Conservation (phyloP, 2,113 vertebrate species). For the Mungos mungo region DNA sequence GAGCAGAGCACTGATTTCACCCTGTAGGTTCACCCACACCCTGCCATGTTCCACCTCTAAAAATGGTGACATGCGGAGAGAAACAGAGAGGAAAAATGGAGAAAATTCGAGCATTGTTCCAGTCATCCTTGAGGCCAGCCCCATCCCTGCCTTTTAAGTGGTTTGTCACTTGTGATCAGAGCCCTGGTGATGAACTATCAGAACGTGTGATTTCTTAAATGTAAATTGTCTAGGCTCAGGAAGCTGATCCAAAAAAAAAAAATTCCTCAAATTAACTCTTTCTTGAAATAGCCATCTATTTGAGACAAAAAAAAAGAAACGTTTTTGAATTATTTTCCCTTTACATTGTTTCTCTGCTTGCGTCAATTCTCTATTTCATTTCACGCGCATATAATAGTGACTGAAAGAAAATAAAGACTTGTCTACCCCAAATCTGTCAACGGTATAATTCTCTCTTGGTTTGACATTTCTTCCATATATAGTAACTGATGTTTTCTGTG, state of each 20-base stretch:
- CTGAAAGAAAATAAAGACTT: conserved; percentile 36
- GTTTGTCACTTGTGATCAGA: neutral
- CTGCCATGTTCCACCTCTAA: neutral
- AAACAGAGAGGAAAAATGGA: neutral
- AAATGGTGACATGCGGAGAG: neutral
- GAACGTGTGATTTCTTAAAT: neutral
- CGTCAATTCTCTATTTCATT: neutral
- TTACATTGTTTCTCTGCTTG: neutral
- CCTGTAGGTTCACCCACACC: neutral
- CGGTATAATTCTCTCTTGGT: neutral
- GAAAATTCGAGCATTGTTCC: neutral
- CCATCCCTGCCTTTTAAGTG: neutral
- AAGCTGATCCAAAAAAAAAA: neutral
- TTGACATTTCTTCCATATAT: conserved; percentile 11
- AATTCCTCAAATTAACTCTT: neutral
- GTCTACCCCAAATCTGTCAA: neutral
- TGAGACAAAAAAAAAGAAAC: neutral
- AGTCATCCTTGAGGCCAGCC: neutral
- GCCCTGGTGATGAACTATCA: neutral
- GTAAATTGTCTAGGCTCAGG: neutral
- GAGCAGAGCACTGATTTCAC: neutral
- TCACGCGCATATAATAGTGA: neutral
- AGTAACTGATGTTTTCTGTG: neutral
- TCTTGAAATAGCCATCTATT: neutral
- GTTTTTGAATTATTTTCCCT: neutral